These are phyloP conservation scores for Spinus pinus DNA, from an alignment of 2,797 vertebrate genomes.

Conservation along the genomic window DNA sequence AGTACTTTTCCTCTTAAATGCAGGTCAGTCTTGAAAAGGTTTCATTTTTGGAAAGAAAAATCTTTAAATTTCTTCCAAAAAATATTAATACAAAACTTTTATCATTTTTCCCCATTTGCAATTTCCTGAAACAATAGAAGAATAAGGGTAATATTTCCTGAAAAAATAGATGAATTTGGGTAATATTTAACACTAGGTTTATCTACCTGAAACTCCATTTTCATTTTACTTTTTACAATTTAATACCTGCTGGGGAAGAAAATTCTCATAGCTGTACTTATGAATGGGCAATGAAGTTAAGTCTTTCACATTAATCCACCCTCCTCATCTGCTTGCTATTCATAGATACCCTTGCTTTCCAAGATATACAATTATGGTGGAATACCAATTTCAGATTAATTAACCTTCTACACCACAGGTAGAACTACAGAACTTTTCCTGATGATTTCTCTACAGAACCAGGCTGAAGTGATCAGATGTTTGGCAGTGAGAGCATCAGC, in stretches of 20 bases:
- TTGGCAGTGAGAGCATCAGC: background rate
- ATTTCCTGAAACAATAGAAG: background rate
- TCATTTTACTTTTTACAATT: background rate
- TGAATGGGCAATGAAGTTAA: background rate
- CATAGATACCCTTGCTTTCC: background rate
- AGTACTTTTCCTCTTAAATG: background rate
- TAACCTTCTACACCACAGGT: background rate
- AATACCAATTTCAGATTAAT: background rate
- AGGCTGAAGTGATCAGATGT: background rate
- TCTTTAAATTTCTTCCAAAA: background rate
- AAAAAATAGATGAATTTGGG: background rate
- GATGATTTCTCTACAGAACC: background rate
- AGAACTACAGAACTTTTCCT: background rate
- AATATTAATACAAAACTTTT: background rate
- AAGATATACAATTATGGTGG: background rate
- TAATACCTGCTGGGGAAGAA: background rate
- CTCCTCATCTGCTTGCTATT: background rate
- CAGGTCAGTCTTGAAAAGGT: background rate
- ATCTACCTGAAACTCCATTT: background rate
- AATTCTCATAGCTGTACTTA: background rate
- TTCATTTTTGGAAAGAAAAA: background rate
- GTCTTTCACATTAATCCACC: background rate
- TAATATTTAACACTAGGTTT: background rate
- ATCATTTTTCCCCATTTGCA: background rate
- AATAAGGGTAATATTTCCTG: background rate